Base-by-base conservation (phyloP, 1,140 invertebrate species). In the Neuroterus valhalla region DNA sequence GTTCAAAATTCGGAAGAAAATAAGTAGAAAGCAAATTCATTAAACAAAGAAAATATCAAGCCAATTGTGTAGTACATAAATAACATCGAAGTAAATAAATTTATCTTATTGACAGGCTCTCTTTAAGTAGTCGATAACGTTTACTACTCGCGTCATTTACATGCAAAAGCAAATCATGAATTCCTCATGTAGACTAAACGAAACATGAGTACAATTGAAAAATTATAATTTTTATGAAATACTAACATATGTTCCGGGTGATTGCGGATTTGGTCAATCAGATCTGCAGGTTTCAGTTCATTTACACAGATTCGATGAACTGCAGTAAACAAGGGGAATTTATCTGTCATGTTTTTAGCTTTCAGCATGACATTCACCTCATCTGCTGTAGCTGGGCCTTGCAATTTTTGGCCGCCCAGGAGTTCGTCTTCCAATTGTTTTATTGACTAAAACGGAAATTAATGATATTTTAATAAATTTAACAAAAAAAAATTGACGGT, bases 331-430 rank as follows among this genome's bases (percentile, higher is more conserved):
- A 96, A 84, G 11, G 96, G 95, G 84, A 95, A 96, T 80, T 94
- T 94, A 2, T 94, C 92, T 81, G 91, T 91, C 85, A 93, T 89
- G 55, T 91, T 91, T 81, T 92, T 92, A 5, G 78, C 82, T 82
- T 93, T 92, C 3, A 96, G 84, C 93, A 95, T 93, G 70, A 89
- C 89, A 80, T 95, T 91, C 0, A 97, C 94, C 89, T 97, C 96
- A 42, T 91, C 92, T 4, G 96, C 96, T n/a, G 96, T 96, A 50
- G 94, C 92, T 15, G 95, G 96, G 38, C 96, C 96, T 88, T 97
- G 96, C 19, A 96, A 91, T 79, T 94, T 94, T 88, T 97, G 96
- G 1, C 96, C 96, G 83, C 95, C 94, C n/a, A 97, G 86, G 89
- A 97, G 91, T 85, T 96, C 95, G 48, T 92, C 90, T 85, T 97